Conservation (phyloP, 2,888 invertebrate species). For the Sarcophaga variegata region DNA sequence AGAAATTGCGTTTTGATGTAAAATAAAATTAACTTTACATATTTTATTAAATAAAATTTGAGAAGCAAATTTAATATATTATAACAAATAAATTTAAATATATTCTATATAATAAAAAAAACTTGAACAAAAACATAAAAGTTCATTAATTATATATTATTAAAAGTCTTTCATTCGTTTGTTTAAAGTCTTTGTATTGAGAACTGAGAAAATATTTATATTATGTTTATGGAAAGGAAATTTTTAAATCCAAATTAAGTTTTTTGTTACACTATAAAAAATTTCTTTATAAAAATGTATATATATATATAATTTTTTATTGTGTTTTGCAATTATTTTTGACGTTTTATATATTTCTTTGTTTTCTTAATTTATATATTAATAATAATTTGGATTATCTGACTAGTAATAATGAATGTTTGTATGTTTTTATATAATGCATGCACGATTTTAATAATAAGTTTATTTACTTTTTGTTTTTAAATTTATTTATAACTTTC, state of each 20-base stretch:
- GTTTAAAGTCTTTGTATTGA: constrained; percentile 52
- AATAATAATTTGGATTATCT: constrained; percentile 52
- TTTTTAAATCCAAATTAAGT: constrained; percentile 5
- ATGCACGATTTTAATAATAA: constrained; percentile 59
- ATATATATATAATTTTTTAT: background rate
- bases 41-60: background rate
- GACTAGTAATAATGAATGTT: constrained; percentile 54
- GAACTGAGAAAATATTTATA: constrained; percentile 42
- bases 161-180: constrained; percentile 58
- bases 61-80: constrained; percentile 3
- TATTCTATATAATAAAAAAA: constrained; percentile 31
- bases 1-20: background rate
- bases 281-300: background rate
- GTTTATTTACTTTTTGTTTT: constrained; percentile 7
- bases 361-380: constrained; percentile 34
- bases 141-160: constrained; percentile 23
- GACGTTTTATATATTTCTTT: constrained; percentile 16
- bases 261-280: background rate
- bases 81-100: constrained; percentile 27
- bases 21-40: background rate
- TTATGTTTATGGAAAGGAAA: constrained; percentile 8
- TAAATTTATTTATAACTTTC: constrained; percentile 20
- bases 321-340: background rate
- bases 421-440: constrained; percentile 35
- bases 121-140: constrained; percentile 4